These are phyloP conservation scores for Lepus townsendii DNA, from an alignment of 2,797 vertebrate genomes.

Conservation along the genomic window DNA sequence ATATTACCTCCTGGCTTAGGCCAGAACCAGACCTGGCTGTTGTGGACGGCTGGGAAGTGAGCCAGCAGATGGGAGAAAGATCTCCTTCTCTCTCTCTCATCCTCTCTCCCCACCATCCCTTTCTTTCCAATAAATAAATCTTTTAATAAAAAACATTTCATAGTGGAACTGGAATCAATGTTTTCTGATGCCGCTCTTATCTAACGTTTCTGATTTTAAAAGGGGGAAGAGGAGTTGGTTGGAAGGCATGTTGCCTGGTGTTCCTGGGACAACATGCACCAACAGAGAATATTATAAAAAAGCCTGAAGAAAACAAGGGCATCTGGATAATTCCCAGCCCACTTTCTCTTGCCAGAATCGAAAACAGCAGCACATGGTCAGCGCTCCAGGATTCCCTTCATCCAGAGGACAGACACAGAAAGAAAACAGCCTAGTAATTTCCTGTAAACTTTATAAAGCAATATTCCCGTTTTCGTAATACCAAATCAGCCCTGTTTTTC, in stretches of 20 bases:
- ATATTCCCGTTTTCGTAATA: not conserved
- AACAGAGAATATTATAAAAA: not conserved
- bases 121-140: too few relatives aligned
- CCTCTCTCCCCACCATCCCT: too few relatives aligned
- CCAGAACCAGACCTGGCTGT: too few relatives aligned
- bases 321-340: not conserved
- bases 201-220: constrained; percentile 19
- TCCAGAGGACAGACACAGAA: not conserved
- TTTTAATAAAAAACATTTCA: not conserved
- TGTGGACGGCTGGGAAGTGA: too few relatives aligned
- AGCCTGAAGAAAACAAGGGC: too few relatives aligned
- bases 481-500: not conserved
- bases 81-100: too few relatives aligned
- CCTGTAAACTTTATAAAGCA: not conserved
- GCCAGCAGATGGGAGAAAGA: too few relatives aligned
- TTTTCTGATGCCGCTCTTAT: not conserved
- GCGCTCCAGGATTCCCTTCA: too few relatives aligned
- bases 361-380: not conserved
- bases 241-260: not conserved
- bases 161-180: not conserved
- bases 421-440: not conserved
- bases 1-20: too few relatives aligned
- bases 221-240: not conserved
- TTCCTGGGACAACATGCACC: not conserved
- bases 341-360: not conserved